Conservation (phyloP, 2,797 vertebrate genomes). For the Dallia pectoralis region DNA sequence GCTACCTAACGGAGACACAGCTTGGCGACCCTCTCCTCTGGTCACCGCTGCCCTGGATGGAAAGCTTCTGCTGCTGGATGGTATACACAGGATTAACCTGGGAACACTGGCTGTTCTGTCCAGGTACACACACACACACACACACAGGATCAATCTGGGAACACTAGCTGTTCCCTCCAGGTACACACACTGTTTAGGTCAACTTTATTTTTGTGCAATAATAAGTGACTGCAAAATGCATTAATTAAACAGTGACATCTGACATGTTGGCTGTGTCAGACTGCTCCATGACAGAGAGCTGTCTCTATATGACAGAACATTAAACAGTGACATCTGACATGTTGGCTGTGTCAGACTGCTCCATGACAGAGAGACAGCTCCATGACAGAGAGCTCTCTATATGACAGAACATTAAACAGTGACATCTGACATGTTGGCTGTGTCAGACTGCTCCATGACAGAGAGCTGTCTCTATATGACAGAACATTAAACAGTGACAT, state of each 20-base stretch:
- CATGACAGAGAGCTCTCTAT: too few relatives aligned
- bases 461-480: too few relatives aligned
- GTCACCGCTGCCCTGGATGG: conserved; percentile 90
- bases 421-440: too few relatives aligned
- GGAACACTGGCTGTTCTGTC: conserved; percentile 92
- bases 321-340: too few relatives aligned
- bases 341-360: conserved; percentile 76
- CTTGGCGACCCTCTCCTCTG: conserved; percentile 89
- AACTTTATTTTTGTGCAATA: too few relatives aligned
- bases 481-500: too few relatives aligned
- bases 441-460: too few relatives aligned
- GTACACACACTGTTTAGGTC: conserved; percentile 59
- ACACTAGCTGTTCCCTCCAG: conserved; percentile 91
- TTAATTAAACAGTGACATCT: too few relatives aligned
- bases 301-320: conserved; percentile 90
- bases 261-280: conserved; percentile 59
- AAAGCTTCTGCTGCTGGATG: conserved; percentile 90
- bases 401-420: too few relatives aligned
- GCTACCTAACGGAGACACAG: conserved; percentile 92
- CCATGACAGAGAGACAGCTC: conserved; percentile 90
- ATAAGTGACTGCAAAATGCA: too few relatives aligned
- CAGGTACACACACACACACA: conserved; percentile 72
- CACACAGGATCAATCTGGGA: conserved; percentile 81
- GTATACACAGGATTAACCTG: conserved; percentile 90
- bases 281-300: conserved; percentile 93